A percentile compares a stretch with the other conserved stretches of the same genome.
Evolutionary conservation across 2,113 vertebrate genomes (phyloP).

Genomic region (Antennarius striatus): DNA sequence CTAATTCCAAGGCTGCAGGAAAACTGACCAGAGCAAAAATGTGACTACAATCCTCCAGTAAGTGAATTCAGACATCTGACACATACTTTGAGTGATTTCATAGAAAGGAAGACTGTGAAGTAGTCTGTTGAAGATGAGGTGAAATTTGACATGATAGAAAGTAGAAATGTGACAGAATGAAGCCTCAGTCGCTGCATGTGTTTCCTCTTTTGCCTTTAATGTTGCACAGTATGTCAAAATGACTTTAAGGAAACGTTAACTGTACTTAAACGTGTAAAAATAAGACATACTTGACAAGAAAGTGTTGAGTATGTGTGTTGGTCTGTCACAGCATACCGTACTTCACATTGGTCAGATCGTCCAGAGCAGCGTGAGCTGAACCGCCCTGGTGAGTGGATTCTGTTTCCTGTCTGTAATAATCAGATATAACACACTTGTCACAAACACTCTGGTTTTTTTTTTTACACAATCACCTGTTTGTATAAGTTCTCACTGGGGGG

Average conservation of each 20-base stretch:
- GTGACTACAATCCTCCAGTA: constrained; percentile 27
- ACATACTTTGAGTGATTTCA: constrained; percentile 36
- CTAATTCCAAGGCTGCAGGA: constrained; percentile 37
- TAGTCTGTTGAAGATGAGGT: too few relatives aligned
- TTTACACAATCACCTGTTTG: constrained; percentile 44
- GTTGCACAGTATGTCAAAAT: constrained; percentile 19
- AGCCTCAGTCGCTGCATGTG: background rate
- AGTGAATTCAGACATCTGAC: constrained; percentile 24
- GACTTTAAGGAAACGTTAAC: constrained; percentile 17
- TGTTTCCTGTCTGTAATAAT: constrained; percentile 41
- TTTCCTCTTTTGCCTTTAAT: constrained; percentile 4
- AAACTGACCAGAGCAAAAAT: constrained; percentile 29
- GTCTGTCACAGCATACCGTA: constrained; percentile 37
- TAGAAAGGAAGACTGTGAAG: constrained; percentile 61
- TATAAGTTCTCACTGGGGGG: constrained; percentile 45
- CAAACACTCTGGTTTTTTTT: constrained; percentile 48
- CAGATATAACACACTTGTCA: constrained; percentile 53
- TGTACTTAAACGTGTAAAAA: constrained; percentile 26
- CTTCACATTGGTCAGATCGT: constrained; percentile 11
- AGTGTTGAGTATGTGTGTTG: constrained; percentile 14
- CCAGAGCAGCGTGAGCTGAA: constrained; percentile 33
- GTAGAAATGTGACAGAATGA: too few relatives aligned
- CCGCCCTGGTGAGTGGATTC: constrained; percentile 12
- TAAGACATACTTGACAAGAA: background rate
- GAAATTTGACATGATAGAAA: too few relatives aligned